A percentile compares a stretch with the other conserved stretches of the same genome.
Conservation (phyloP, 2,113 vertebrate genomes). For the Prunella fulvescens region DNA sequence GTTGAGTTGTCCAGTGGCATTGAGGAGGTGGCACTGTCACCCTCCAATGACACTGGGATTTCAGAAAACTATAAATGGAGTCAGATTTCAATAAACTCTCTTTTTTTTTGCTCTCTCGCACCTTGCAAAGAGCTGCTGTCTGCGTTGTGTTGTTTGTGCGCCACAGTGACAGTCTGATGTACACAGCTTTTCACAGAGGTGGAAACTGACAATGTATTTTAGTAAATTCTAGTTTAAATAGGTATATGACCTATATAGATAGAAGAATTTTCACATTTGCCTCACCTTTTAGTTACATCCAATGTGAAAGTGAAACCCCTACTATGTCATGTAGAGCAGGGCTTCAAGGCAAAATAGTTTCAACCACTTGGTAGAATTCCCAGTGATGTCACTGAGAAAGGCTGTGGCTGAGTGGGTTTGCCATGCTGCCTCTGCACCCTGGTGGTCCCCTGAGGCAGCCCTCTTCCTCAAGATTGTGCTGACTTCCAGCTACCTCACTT, state of each 20-base stretch:
- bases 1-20: too few species aligned
- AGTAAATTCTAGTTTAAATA: background rate
- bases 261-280: background rate
- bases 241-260: background rate
- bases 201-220: background rate
- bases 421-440: background rate
- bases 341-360: background rate
- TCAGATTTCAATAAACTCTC: too few species aligned
- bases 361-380: background rate
- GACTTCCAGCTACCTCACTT: rapidly evolving
- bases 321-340: background rate
- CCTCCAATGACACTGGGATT: too few species aligned
- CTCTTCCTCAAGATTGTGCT: background rate
- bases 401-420: background rate
- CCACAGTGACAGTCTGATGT: too few species aligned
- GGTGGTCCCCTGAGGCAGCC: background rate
- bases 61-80: too few species aligned
- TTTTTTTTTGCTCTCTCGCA: too few species aligned
- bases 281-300: background rate
- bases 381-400: background rate
- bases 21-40: too few species aligned
- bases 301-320: background rate
- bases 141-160: too few species aligned
- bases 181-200: background rate
- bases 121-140: too few species aligned